A percentile compares a stretch with the other conserved stretches of the same genome.
Conservation (phyloP, 2,797 vertebrate species). For the Novumbra hubbsi region DNA sequence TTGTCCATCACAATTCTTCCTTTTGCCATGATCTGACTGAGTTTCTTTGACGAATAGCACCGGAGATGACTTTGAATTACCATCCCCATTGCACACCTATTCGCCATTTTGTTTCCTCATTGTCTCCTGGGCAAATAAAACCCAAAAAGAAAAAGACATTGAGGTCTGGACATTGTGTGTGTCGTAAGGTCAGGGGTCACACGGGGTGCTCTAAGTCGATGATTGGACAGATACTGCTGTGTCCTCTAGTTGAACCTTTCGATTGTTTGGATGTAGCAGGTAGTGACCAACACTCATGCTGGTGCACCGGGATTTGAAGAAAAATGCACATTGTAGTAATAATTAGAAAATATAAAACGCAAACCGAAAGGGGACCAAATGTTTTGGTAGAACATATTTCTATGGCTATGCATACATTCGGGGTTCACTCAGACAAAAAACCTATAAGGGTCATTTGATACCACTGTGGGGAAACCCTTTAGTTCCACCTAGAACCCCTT, state of each 20-base stretch:
- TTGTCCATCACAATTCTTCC: conserved; percentile 39
- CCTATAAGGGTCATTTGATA: too few species aligned
- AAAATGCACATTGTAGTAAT: conserved; percentile 31
- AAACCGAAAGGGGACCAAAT: conserved; percentile 46
- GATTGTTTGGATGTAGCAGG: conserved; percentile 76
- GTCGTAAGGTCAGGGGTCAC: conserved; percentile 78
- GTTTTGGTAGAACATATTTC: conserved; percentile 9
- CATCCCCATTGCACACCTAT: conserved; percentile 55
- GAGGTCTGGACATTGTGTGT: conserved; percentile 72
- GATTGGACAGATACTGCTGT: conserved; percentile 90
- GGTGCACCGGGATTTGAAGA: conserved; percentile 47
- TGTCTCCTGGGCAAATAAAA: conserved; percentile 53
- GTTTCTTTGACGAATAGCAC: conserved; percentile 46
- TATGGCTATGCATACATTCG: not conserved
- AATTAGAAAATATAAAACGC: conserved; percentile 42
- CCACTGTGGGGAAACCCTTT: too few species aligned
- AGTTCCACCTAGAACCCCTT: too few species aligned
- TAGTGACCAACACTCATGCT: conserved; percentile 71
- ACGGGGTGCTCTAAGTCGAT: conserved; percentile 75
- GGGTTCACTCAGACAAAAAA: too few species aligned
- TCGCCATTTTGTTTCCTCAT: conserved; percentile 61
- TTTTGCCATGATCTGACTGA: conserved; percentile 32
- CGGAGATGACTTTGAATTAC: conserved; percentile 45
- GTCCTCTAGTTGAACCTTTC: conserved; percentile 91
- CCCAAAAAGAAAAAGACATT: conserved; percentile 48